Evolutionary conservation across 1,140 invertebrate species (phyloP).

Genomic region (Meloidogyne hapla): DNA sequence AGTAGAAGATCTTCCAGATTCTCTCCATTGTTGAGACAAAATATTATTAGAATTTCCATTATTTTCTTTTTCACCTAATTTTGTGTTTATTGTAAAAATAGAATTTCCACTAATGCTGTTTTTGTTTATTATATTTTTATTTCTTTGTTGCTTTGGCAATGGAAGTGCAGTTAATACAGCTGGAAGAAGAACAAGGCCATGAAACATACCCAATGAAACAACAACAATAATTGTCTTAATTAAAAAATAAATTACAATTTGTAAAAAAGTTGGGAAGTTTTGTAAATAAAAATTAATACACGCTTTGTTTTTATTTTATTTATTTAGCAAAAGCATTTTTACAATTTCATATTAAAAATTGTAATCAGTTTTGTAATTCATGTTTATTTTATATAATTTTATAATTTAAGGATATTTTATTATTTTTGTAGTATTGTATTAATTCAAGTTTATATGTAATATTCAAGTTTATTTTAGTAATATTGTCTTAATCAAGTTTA

Average conservation of each 20-base stretch:
- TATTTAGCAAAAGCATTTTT: too few relatives aligned
- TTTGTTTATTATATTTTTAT: not conserved
- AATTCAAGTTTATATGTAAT: too few relatives aligned
- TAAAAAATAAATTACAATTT: not conserved
- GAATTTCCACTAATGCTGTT: conserved; percentile 11
- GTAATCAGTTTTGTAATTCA: too few relatives aligned
- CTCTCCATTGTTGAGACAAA: conserved; percentile 16
- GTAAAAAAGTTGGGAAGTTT: too few relatives aligned
- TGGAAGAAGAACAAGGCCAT: conserved; percentile 55
- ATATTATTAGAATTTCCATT: conserved; percentile 12
- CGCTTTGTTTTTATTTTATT: too few relatives aligned
- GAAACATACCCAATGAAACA: conserved; percentile 61
- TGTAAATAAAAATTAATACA: too few relatives aligned
- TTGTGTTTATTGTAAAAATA: not conserved
- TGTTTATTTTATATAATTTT: too few relatives aligned
- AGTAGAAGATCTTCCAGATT: conserved; percentile 9
- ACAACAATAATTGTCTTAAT: conserved; percentile 56
- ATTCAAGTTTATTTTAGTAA: too few relatives aligned
- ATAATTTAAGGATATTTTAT: too few relatives aligned
- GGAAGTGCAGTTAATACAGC: conserved; percentile 53
- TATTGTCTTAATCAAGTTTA: too few relatives aligned
- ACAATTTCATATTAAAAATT: too few relatives aligned
- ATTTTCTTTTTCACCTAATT: not conserved
- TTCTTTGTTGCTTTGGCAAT: not conserved
- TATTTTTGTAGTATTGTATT: too few relatives aligned